Evolutionary conservation across 35 echinoderm and acorn worm genomes (phyloP).

Genomic region (Apostichopus californicus): DNA sequence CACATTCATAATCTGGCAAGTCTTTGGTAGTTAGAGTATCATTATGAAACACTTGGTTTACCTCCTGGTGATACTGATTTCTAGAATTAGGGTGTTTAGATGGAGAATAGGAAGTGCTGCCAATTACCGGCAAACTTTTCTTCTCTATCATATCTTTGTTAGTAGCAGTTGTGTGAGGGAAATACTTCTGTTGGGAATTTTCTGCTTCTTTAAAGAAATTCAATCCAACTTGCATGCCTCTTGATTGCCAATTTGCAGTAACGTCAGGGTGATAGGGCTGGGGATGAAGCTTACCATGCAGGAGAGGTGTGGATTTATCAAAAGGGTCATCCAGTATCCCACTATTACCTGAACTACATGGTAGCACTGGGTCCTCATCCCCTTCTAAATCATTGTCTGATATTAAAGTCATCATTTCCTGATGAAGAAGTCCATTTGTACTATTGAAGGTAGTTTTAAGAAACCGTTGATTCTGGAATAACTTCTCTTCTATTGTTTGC

Average conservation of each 20-base stretch:
- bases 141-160: neutral
- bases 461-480: conserved; percentile 19
- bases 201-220: conserved; percentile 28
- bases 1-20: too few species aligned
- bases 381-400: neutral
- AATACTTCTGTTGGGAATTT: neutral
- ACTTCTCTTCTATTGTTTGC: conserved; percentile 14
- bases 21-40: neutral
- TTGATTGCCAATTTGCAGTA: neutral
- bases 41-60: too few species aligned
- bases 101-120: neutral
- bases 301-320: neutral
- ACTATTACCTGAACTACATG: neutral
- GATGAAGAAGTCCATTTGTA: neutral
- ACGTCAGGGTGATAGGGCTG: neutral
- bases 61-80: too few species aligned
- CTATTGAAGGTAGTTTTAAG: conserved; percentile 1
- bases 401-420: neutral
- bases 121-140: neutral
- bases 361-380: neutral
- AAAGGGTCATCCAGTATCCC: neutral
- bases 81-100: neutral
- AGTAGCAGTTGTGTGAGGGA: neutral
- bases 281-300: neutral
- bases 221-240: neutral